Conservation (phyloP, 1,140 invertebrate genomes). For the Drosophila neocordata region DNA sequence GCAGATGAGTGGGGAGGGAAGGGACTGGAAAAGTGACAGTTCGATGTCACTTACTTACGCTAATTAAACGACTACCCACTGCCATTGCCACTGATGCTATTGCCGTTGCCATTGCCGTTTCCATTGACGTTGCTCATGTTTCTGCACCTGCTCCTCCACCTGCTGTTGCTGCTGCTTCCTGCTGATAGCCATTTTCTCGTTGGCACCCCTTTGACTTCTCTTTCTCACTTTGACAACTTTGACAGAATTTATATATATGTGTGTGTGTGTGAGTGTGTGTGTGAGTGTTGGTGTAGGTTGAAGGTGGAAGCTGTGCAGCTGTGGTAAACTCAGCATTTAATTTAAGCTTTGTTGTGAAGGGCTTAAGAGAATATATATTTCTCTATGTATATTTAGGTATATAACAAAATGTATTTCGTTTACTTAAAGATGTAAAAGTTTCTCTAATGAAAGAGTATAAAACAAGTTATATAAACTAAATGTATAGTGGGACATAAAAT, state of each 20-base stretch:
- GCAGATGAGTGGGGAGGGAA: neutral
- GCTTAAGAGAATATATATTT: neutral
- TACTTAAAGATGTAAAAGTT: no score
- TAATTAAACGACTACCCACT: slow-evolving; percentile 65
- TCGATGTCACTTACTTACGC: slow-evolving; percentile 74
- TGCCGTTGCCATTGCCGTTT: no score
- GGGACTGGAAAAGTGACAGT: slow-evolving; percentile 26
- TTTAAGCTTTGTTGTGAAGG: slow-evolving; percentile 45
- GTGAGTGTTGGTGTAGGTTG: neutral
- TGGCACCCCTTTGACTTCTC: slow-evolving; percentile 7
- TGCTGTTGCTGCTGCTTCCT: slow-evolving; percentile 4
- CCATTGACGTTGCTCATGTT: neutral
- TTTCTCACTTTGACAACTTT: slow-evolving; percentile 58
- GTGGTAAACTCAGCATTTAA: slow-evolving; percentile 44
- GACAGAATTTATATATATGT: slow-evolving; percentile 44
- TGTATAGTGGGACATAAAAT: no score
- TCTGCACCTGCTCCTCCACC: neutral
- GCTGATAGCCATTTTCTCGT: slow-evolving; percentile 20
- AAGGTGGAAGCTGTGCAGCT: neutral
- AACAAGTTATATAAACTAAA: no score
- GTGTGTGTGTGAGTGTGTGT: neutral
- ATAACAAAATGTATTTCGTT: no score
- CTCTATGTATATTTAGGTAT: no score
- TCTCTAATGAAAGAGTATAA: no score
- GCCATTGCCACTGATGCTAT: neutral